phyloP scores from a whole-genome alignment of 2,113 vertebrate species.

The Arenaria interpres region DNA sequence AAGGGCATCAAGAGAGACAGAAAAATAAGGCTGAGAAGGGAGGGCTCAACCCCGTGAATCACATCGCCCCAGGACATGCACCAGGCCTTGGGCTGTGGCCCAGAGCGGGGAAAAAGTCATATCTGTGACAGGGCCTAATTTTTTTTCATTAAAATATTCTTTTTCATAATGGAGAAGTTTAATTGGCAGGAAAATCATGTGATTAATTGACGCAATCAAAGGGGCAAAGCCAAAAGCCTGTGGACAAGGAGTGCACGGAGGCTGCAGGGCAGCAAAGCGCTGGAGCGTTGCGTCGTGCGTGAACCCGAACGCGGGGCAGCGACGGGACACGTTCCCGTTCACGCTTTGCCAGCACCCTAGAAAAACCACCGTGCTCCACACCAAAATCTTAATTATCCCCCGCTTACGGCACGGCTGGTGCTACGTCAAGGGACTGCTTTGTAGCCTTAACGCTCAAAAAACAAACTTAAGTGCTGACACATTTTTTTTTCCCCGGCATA shows the following conservation, averaged over 20 bases:
- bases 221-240: background rate
- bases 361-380: background rate
- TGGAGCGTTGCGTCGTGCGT: accelerated
- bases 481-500: background rate
- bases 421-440: background rate
- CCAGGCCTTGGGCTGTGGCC: background rate
- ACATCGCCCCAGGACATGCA: accelerated
- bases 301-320: accelerated
- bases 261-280: background rate
- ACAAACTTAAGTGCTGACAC: background rate
- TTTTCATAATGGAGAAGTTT: background rate
- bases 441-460: background rate
- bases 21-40: background rate
- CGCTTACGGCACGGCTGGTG: background rate
- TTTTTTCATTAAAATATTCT: background rate
- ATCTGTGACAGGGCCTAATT: background rate
- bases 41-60: background rate
- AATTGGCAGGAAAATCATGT: accelerated
- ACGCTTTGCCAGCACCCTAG: accelerated
- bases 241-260: background rate
- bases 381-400: accelerated
- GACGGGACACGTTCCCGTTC: accelerated
- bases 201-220: background rate
- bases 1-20: background rate
- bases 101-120: accelerated